phyloP scores from a whole-genome alignment of 2,888 invertebrate genomes.

The Alviniconcha strummeri region DNA sequence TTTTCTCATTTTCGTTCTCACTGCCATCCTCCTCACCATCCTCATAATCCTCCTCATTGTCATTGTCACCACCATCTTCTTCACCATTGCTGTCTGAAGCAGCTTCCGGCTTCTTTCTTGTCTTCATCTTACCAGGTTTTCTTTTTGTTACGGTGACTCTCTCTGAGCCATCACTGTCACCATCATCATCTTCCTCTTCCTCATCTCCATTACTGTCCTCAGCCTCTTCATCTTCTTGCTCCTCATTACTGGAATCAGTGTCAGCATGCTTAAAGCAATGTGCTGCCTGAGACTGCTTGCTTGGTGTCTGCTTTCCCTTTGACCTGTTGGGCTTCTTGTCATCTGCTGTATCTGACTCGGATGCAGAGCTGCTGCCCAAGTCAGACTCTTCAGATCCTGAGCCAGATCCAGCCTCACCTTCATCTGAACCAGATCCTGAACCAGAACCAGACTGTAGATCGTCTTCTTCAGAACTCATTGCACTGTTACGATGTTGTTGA shows the following conservation, averaged over 20 bases:
- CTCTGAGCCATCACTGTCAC: neutral
- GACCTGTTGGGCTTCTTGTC: neutral
- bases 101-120: neutral
- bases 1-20: neutral
- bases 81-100: conserved; percentile 6
- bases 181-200: conserved; percentile 13
- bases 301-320: neutral
- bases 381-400: neutral
- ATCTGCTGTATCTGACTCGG: neutral
- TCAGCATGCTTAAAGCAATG: neutral
- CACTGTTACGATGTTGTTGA: neutral
- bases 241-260: neutral
- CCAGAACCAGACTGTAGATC: conserved; percentile 8
- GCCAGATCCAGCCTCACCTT: neutral
- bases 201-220: neutral
- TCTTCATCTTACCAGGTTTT: neutral
- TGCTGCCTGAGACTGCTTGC: neutral
- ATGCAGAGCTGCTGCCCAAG: neutral
- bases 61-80: conserved; percentile 7
- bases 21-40: conserved; percentile 9
- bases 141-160: neutral
- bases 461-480: neutral
- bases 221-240: conserved; percentile 18
- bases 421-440: conserved; percentile 9
- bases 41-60: neutral